These are phyloP conservation scores for Diloba caeruleocephala DNA, from an alignment of 2,888 invertebrate species.

Conservation along the genomic window DNA sequence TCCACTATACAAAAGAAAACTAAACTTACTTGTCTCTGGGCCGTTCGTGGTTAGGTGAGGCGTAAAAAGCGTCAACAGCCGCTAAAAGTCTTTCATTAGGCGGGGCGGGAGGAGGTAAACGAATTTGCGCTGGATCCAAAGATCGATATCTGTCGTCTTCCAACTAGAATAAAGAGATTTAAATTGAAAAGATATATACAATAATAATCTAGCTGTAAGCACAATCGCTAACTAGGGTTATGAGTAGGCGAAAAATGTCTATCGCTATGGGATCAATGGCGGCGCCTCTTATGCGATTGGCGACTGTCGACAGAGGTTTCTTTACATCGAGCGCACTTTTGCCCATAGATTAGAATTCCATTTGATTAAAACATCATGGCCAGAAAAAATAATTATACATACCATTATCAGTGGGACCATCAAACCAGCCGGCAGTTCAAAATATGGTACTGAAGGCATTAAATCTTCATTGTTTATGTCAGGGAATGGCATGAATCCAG, in stretches of 20 bases:
- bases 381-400: constrained; percentile 55
- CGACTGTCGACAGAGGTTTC: neutral
- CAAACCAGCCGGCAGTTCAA: constrained; percentile 98
- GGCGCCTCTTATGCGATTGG: no score
- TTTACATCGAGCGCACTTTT: neutral
- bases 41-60: constrained; percentile 97
- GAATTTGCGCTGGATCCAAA: constrained; percentile 96
- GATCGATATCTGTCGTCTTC: constrained; percentile 97
- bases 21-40: constrained; percentile 95
- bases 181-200: no score
- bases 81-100: constrained; percentile 97
- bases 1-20: neutral
- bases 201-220: no score
- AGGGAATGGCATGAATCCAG: constrained; percentile 91
- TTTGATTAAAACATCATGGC: no score
- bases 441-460: constrained; percentile 97
- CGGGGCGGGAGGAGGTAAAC: constrained; percentile 98
- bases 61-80: constrained; percentile 99
- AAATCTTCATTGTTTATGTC: constrained; percentile 91
- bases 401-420: constrained; percentile 99
- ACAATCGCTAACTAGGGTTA: no score
- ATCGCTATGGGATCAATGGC: neutral
- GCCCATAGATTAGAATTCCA: constrained; percentile 19
- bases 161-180: constrained; percentile 81
- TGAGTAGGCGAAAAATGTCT: no score